Evolutionary conservation across 2,113 vertebrate species (phyloP).

Genomic region (Chrysochloris asiatica): DNA sequence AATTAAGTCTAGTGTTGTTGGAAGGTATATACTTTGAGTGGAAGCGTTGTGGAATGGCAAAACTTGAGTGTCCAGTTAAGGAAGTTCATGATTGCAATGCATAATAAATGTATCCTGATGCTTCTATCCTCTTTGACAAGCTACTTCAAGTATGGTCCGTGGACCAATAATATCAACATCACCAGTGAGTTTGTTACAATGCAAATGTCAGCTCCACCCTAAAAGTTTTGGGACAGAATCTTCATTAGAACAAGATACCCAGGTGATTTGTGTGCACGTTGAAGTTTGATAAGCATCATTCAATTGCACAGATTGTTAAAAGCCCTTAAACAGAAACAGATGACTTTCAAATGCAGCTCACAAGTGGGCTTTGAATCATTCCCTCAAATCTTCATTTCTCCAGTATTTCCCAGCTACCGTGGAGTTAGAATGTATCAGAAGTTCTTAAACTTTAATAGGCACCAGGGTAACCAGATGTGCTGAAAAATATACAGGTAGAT

Average conservation of each 20-base stretch:
- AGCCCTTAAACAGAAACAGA: not conserved
- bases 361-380: not conserved
- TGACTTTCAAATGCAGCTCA: not conserved
- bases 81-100: not conserved
- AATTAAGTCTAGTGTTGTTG: not conserved
- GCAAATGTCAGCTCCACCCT: not conserved
- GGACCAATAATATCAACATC: not conserved
- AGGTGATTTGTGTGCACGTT: not conserved
- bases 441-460: not conserved
- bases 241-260: slow-evolving; percentile 27
- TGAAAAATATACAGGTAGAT: not conserved
- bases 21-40: not conserved
- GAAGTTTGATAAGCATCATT: slow-evolving; percentile 1
- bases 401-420: not conserved
- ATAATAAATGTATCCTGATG: not conserved
- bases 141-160: not conserved
- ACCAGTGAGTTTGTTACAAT: not conserved
- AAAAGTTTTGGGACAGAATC: not conserved
- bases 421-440: not conserved
- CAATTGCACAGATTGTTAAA: not conserved
- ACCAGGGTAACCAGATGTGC: not conserved
- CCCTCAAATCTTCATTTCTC: not conserved
- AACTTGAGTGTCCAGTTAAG: not conserved
- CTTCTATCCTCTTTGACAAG: not conserved
- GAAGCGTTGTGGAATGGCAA: not conserved